Evolutionary conservation across 2,888 invertebrate species (phyloP).

Genomic region (Oegoconia quadripuncta): DNA sequence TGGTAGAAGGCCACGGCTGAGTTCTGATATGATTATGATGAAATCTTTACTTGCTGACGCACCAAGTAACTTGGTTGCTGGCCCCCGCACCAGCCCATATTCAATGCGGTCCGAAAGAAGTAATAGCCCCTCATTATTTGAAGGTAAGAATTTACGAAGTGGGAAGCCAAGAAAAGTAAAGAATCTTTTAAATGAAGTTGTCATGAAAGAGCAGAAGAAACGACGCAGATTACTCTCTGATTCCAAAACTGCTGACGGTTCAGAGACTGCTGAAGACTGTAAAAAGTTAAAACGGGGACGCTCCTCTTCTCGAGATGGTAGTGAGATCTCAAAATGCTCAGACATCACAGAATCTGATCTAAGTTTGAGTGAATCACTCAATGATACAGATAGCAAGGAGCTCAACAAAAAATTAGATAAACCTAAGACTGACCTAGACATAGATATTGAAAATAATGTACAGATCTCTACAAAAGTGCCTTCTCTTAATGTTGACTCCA

Average conservation of each 20-base stretch:
- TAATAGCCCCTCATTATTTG: constrained; percentile 68
- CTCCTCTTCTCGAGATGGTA: constrained; percentile 76
- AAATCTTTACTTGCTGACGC: constrained; percentile 65
- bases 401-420: constrained; percentile 76
- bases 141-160: constrained; percentile 81
- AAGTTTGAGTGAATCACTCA: constrained; percentile 78
- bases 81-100: constrained; percentile 77
- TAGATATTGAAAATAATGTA: constrained; percentile 77
- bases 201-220: constrained; percentile 74
- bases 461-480: constrained; percentile 78
- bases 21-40: constrained; percentile 71
- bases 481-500: constrained; percentile 67
- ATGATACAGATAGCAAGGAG: constrained; percentile 63
- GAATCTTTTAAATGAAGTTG: constrained; percentile 77
- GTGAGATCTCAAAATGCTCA: constrained; percentile 81
- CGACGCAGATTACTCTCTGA: constrained; percentile 77
- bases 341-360: constrained; percentile 81
- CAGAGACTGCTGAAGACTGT: constrained; percentile 58
- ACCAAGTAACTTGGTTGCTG: constrained; percentile 54
- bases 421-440: constrained; percentile 77
- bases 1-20: constrained; percentile 60
- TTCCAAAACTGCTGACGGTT: constrained; percentile 61
- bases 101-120: constrained; percentile 80
- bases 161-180: constrained; percentile 83
- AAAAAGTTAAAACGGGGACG: constrained; percentile 69